These are phyloP conservation scores for Carabus problematicus DNA, from an alignment of 2,888 invertebrate genomes.

Conservation along the genomic window DNA sequence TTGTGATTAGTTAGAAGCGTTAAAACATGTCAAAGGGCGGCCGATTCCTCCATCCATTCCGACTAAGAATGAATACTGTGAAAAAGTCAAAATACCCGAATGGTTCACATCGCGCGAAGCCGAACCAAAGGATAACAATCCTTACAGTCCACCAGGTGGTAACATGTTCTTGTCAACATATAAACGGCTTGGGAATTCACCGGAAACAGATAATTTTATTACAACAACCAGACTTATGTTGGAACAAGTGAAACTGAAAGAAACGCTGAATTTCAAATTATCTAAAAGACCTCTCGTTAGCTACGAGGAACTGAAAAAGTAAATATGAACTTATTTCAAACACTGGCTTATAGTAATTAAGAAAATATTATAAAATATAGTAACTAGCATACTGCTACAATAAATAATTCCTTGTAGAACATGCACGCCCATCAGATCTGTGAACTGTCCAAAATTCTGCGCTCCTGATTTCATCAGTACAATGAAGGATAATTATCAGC, in stretches of 20 bases:
- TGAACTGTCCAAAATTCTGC: conserved; percentile 34
- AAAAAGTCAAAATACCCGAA: conserved; percentile 59
- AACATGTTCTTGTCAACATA: conserved; percentile 62
- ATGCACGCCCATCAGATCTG: background rate
- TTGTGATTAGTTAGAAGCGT: conserved; percentile 25
- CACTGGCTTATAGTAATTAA: no score
- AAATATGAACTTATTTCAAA: conserved; percentile 50
- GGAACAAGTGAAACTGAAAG: conserved; percentile 59
- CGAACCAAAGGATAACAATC: conserved; percentile 62
- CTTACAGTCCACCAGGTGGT: conserved; percentile 60
- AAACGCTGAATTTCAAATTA: conserved; percentile 45
- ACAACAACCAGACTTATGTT: conserved; percentile 63
- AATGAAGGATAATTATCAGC: conserved; percentile 64
- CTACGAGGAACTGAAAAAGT: conserved; percentile 50
- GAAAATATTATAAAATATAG: no score
- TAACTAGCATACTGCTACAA: no score
- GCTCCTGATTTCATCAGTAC: conserved; percentile 61
- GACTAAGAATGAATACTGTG: conserved; percentile 52
- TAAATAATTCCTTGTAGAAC: no score
- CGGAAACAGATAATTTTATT: conserved; percentile 56
- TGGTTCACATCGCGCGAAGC: conserved; percentile 61
- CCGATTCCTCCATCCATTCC: conserved; percentile 15
- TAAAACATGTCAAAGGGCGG: conserved; percentile 16
- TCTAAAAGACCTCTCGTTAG: conserved; percentile 47
- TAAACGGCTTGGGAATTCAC: conserved; percentile 56